A percentile compares a stretch with the other conserved stretches of the same genome.
Conservation (phyloP, 1,140 invertebrate species). For the Procambarus clarkii region DNA sequence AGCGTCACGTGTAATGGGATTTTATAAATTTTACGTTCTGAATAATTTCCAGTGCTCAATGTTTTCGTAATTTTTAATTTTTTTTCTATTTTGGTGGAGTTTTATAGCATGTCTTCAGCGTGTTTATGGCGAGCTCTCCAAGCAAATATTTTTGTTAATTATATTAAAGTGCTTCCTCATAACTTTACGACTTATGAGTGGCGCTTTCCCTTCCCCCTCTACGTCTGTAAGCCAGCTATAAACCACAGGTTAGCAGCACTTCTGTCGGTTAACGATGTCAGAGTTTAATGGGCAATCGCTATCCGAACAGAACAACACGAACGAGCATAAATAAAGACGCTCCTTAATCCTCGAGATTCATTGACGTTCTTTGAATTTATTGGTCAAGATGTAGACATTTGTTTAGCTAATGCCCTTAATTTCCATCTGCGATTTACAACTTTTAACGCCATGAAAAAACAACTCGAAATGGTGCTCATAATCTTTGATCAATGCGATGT, state of each 20-base stretch:
- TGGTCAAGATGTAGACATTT: background rate
- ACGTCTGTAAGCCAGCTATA: background rate
- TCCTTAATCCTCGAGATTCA: background rate
- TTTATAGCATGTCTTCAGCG: too few relatives aligned
- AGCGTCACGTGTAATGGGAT: too few relatives aligned
- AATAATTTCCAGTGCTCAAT: too few relatives aligned
- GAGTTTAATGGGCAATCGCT: background rate
- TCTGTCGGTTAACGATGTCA: background rate
- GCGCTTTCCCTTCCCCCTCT: background rate
- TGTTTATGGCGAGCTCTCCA: too few relatives aligned
- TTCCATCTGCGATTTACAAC: background rate
- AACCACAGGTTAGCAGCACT: background rate
- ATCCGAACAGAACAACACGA: background rate
- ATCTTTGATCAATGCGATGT: background rate
- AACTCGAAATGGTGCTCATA: background rate
- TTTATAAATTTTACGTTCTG: too few relatives aligned
- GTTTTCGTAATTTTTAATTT: too few relatives aligned
- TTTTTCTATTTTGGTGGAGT: too few relatives aligned
- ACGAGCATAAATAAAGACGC: conserved; percentile 2
- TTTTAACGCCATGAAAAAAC: background rate
- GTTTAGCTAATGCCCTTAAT: background rate
- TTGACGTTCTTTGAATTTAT: background rate
- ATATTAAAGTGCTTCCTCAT: background rate
- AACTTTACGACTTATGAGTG: background rate
- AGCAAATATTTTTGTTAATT: too few relatives aligned